Conservation (phyloP, 2,797 vertebrate species). For the Pseudomugil gertrudae region DNA sequence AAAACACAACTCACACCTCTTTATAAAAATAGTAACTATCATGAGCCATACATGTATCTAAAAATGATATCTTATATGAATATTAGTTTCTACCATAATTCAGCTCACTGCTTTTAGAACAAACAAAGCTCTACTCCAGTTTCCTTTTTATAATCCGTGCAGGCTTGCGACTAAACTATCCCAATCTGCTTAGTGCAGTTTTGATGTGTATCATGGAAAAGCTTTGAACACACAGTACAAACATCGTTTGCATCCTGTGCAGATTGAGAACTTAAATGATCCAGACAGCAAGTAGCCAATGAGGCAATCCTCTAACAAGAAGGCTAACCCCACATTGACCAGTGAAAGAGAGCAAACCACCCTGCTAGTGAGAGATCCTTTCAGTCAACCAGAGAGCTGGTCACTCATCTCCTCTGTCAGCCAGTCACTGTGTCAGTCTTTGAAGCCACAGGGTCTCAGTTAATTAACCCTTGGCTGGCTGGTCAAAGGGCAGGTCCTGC, state of each 20-base stretch:
- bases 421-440: constrained; percentile 53
- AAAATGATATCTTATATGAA: no score
- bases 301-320: constrained; percentile 3
- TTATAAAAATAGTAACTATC: no score
- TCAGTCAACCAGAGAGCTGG: constrained; percentile 23
- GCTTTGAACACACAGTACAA: not conserved
- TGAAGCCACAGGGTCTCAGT: constrained; percentile 84
- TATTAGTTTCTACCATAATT: no score
- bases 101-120: no score
- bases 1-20: no score
- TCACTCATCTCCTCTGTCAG: constrained; percentile 36
- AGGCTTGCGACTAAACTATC: constrained; percentile 56
- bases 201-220: constrained; percentile 18
- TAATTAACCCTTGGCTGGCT: constrained; percentile 87
- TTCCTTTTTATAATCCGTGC: constrained; percentile 44
- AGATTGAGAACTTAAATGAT: constrained; percentile 1
- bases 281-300: constrained; percentile 31
- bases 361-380: constrained; percentile 16
- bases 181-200: constrained; percentile 55
- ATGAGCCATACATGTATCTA: not conserved
- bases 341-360: constrained; percentile 2
- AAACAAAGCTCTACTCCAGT: not conserved
- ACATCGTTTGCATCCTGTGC: not conserved
- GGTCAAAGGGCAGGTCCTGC: constrained; percentile 72
- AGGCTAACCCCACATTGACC: not conserved